Evolutionary conservation across 2,888 invertebrate genomes (phyloP), one percentile per base, ranked within the genome.

Genomic region (Caenorhabditis auriculariae): DNA sequence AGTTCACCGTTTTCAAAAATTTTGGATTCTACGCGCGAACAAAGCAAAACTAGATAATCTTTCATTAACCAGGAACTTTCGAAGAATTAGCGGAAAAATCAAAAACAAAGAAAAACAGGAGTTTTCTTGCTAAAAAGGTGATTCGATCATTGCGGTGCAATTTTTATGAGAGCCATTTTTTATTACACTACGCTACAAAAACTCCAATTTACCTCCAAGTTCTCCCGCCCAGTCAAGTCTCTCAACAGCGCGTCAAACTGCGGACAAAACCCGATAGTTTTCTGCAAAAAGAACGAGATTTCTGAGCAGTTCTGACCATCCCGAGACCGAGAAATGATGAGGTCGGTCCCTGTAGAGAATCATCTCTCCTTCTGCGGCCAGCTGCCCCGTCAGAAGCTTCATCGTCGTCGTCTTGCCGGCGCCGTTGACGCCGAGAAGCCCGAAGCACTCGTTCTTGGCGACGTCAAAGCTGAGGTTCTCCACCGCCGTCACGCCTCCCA

Each of bases 391-490:
- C 24, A 80, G 57, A 48, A 79, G 76, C 49, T 76, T 70, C 61
- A 79, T 80, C 6, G 79, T 78, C 2, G 79, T 74, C 17, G 80
- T 79, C 51, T 79, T 79, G 46, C 79, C 79, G n/a, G 79, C 78
- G 38, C 70, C 70, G 37, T 72, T 72, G 35, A 69, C 69, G 64
- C 77, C 79, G 24, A 79, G 60, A 38, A 79, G 58, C n/a, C 79
- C 79, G 49, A 79, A 80, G 48, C 78, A 78, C 28, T 80, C 76
- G n/a, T 64, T 64, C 27, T 67, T 51, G 15, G 60, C 55, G 19
- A 79, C 75, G 1, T 74, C 76, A 45, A 79, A 67, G 24, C 72
- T 68, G 29, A 79, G 54, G 12, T 66, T 51, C 35, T 72, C 60
- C 6, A 70, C 54, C 4, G 70, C 70, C 9, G 47, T 41, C 28